Evolutionary conservation across 2,113 vertebrate species (phyloP), one percentile per base, ranked within the genome.

Genomic region (Thymallus thymallus): DNA sequence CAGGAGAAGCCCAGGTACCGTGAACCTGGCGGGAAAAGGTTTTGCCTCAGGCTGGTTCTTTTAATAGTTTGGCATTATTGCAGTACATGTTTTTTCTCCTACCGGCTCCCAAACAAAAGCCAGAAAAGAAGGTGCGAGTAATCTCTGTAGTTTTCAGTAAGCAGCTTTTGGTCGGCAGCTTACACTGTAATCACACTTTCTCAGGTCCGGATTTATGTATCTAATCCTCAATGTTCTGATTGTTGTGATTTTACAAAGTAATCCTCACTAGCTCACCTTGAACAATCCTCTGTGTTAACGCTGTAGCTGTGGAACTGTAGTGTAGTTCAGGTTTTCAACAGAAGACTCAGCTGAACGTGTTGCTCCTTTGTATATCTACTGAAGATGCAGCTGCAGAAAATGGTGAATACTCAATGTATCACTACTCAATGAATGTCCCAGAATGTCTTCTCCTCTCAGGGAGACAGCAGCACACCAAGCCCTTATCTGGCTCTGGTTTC

Each of bases 1-100:
- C 98, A 99, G 86, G 98, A 99, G 88, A 99, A 98, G 71, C 97
- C 97, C 68, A 95, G 97, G 96, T 98, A 87, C 12, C 5, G 48
- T 51, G 16, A 51, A 51, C 16, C 48, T 18, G 13, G 18, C 4
- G 13, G 4, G 48, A 51, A 51, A 1, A 3, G 4, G 4, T 51
- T 51, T 51, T 16, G 48, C 48, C 14, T 16, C 48, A 51, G 16
- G 12, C 13, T 16, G 13, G 13, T 61, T 18, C 23, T 18, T n/a
- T 61, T 61, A 24, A 61, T n/a, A n/a, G 58, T n/a, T 58, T n/a
- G 18, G 4, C 10, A 22, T 61, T 24, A n/a, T 61, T n/a, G 13
- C 48, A 24, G 23, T 61, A 41, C 35, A 41, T 41, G 2, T 10
- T 29, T 22, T 12, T n/a, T 61, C 22, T 24, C 6, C 23, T 24